Evolutionary conservation across 2,888 invertebrate species (phyloP).

Genomic region (Idaea aversata): DNA sequence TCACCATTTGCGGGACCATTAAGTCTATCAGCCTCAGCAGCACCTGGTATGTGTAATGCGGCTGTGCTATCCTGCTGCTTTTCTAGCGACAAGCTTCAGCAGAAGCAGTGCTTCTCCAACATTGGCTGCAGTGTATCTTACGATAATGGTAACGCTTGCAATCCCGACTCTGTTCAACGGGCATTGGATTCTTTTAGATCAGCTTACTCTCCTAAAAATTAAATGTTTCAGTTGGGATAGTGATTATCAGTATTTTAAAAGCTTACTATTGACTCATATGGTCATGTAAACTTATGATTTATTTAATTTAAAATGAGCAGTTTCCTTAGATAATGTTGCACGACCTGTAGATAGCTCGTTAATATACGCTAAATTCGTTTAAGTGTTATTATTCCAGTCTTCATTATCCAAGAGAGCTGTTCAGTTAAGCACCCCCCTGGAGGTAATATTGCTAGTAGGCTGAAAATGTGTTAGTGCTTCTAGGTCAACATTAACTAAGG

Average conservation of each 20-base stretch:
- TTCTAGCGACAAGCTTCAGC: slow-evolving; percentile 24
- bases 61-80: slow-evolving; percentile 59
- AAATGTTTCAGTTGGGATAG: slow-evolving; percentile 25
- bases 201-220: slow-evolving; percentile 47
- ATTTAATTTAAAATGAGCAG: neutral
- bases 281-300: neutral
- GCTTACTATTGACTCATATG: neutral
- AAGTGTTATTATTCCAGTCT: neutral
- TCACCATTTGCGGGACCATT: neutral
- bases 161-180: slow-evolving; percentile 32
- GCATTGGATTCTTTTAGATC: slow-evolving; percentile 48
- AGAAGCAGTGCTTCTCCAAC: slow-evolving; percentile 46
- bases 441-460: neutral
- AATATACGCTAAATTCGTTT: neutral
- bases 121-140: slow-evolving; percentile 44
- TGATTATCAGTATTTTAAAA: slow-evolving; percentile 44
- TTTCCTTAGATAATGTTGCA: neutral
- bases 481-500: neutral
- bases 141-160: slow-evolving; percentile 42
- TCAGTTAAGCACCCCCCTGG: neutral
- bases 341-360: neutral
- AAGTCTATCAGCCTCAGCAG: slow-evolving; percentile 3
- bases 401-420: neutral
- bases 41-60: slow-evolving; percentile 49
- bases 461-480: neutral